Percentiles rank a stretch among this genome's conserved stretches.
phyloP scores from a whole-genome alignment of 2,113 vertebrate genomes.

The Bos taurus region ARS-UCD2.0 NC_037351.1:38487501-38488000 shows the following conservation, averaged over 20 bases:
- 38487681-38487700: background rate
- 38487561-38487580: background rate
- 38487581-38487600: background rate
- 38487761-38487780: background rate
- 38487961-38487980: background rate
- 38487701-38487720: background rate
- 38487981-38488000: background rate
- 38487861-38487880: background rate
- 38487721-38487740: background rate
- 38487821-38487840: background rate
- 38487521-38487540: background rate
- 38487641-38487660: background rate
- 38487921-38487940: background rate
- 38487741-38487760: background rate
- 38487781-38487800: background rate
- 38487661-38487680: background rate
- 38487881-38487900: background rate
- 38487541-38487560: background rate
- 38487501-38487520: background rate
- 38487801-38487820: background rate
- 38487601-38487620: background rate
- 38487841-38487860: background rate
- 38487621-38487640: background rate
- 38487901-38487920: background rate
- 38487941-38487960: background rate